phyloP scores from a whole-genome alignment of 2,113 vertebrate genomes.

The Scatophagus argus region DNA sequence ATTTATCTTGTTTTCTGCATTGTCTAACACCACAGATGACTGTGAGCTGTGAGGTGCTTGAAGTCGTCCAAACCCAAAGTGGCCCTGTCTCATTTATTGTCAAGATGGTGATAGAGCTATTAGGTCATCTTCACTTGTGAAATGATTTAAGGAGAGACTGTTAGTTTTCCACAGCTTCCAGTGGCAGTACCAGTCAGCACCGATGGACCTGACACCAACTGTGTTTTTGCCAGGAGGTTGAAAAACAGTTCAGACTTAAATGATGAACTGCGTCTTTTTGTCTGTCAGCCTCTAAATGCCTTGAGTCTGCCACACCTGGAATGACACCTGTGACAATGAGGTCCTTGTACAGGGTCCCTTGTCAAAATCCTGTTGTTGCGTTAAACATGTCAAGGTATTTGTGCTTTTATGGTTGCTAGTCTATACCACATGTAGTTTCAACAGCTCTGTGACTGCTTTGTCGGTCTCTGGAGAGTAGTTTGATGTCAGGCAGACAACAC shows the following conservation, averaged over 20 bases:
- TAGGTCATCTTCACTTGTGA: neutral
- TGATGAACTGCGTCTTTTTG: no score
- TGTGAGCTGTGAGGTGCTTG: neutral
- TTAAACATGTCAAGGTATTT: neutral
- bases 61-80: neutral
- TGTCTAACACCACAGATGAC: neutral
- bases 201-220: neutral
- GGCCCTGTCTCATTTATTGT: neutral
- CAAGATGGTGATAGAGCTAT: neutral
- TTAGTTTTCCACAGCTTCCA: neutral
- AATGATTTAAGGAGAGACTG: neutral
- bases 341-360: neutral
- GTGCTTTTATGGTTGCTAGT: neutral
- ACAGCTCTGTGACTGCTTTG: neutral
- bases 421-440: neutral
- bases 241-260: neutral
- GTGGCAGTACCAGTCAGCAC: neutral
- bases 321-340: neutral
- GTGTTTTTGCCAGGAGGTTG: neutral
- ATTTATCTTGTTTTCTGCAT: slow-evolving; percentile 3
- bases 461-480: neutral
- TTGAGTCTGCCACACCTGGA: neutral
- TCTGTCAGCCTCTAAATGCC: no score
- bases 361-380: neutral
- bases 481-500: neutral